phyloP scores from a whole-genome alignment of 1,140 invertebrate genomes.

The Drosophila ironensis region DNA sequence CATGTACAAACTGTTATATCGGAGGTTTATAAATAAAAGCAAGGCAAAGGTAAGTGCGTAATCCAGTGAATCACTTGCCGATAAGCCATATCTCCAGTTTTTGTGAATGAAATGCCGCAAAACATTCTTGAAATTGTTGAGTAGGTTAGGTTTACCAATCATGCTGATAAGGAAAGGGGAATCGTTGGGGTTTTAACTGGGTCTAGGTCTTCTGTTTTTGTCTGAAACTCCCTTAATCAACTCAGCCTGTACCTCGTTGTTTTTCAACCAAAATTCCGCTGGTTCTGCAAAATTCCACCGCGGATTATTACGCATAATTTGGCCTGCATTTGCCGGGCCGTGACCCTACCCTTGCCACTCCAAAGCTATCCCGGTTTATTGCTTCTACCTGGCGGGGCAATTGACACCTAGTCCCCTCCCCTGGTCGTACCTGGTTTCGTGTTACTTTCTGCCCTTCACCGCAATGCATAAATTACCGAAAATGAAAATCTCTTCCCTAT shows the following conservation, averaged over 20 bases:
- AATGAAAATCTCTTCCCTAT: slow-evolving; percentile 11
- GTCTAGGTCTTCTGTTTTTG: neutral
- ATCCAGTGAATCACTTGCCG: slow-evolving; percentile 4
- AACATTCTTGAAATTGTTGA: slow-evolving; percentile 12
- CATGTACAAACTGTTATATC: slow-evolving; percentile 59
- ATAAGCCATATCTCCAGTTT: neutral
- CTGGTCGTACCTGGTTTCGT: slow-evolving; percentile 1
- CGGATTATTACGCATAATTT: slow-evolving; percentile 49
- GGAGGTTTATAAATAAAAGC: slow-evolving; percentile 50
- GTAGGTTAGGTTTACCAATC: slow-evolving; percentile 20
- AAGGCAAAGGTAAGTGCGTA: slow-evolving; percentile 54
- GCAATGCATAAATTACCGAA: slow-evolving; percentile 52
- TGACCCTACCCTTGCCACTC: neutral
- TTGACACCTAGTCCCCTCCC: slow-evolving; percentile 32
- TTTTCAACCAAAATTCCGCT: slow-evolving; percentile 29
- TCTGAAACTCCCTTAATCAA: neutral
- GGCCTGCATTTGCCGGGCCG: slow-evolving; percentile 18
- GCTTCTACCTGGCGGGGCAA: slow-evolving; percentile 40
- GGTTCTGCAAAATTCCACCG: slow-evolving; percentile 21
- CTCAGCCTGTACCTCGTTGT: neutral
- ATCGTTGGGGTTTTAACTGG: neutral
- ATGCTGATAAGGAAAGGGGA: neutral
- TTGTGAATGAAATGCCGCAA: slow-evolving; percentile 8
- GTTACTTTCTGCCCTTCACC: slow-evolving; percentile 18
- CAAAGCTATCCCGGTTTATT: slow-evolving; percentile 10